Evolutionary conservation across 92 coral and sea anemone species (phyloP), one percentile per base, ranked within the genome.

Genomic region (Virgularia gustaviana): DNA sequence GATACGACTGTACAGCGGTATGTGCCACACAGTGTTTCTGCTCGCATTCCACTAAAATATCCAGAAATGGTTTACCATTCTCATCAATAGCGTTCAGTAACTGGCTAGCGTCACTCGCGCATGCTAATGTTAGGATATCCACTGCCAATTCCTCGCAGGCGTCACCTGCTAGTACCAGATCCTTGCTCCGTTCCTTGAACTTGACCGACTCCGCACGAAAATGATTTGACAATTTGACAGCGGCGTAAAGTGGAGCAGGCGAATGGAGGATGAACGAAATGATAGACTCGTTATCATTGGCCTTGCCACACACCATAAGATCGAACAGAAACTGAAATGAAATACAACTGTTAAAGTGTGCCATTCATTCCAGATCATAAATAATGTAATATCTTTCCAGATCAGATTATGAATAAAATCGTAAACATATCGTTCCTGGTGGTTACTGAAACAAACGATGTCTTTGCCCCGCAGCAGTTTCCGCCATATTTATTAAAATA

Each of bases 231-330:
- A 92, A 90, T 59, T 92, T 92, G 57, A 88, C 92, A 1, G 98
- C 98, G 8, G 98, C 88, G 72, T 92, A 87, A 57, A 92, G 88
- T 7, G 98, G 98, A 6, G 98, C 98, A 8, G 98, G 98, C 2
- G 96, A 83, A 57, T 89, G 96, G 3, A 92, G 88, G 56, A 92
- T 89, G 78, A 92, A 89, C 57, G 90, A 95, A 7, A 92, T 79
- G 22, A 92, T 75, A 1, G 98, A 87, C 52, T 82, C 91, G 79
- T 75, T 86, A 56, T 88, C 94, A 41, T 84, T 84, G 57, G 60
- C 67, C 82, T 83, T 89, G 36, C 96, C 90, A 32, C 98, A 92
- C 27, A 92, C 98, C 98, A 92, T 92, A 43, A 92, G 87, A 49
- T 92, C 98, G 61, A 84, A 92, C 36, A 92, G 79, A 41, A 92